Conservation (phyloP, 2,113 vertebrate species). For the Coturnix japonica region DNA sequence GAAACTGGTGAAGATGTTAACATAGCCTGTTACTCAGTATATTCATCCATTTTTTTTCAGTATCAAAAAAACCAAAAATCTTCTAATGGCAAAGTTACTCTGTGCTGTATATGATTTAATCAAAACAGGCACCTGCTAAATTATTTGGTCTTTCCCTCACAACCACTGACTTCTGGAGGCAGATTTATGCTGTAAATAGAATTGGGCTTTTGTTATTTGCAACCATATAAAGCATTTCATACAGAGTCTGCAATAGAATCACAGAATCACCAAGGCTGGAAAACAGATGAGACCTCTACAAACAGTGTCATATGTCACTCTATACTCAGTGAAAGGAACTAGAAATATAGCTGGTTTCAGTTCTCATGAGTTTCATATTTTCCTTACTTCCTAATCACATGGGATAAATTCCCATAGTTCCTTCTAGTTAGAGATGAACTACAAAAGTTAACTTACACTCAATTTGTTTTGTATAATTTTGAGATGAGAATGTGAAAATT, state of each 20-base stretch:
- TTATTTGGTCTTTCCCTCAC: not conserved
- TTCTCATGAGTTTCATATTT: conserved; percentile 12
- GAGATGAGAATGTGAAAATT: not conserved
- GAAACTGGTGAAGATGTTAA: not conserved
- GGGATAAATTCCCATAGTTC: not conserved
- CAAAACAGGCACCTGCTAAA: not conserved
- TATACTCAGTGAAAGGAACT: not conserved
- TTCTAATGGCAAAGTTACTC: not conserved
- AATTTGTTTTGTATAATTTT: not conserved
- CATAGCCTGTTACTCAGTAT: not conserved
- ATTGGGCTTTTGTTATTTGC: not conserved
- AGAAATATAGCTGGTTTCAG: conserved; percentile 1
- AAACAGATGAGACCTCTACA: not conserved
- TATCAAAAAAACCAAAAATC: not conserved
- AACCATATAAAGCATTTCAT: not conserved
- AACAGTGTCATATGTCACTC: conserved; percentile 13
- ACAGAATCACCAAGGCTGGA: no score
- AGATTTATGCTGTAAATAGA: not conserved
- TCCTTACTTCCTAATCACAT: conserved; percentile 14
- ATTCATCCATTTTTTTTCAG: not conserved
- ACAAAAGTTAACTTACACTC: not conserved
- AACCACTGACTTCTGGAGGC: not conserved
- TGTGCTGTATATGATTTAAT: not conserved
- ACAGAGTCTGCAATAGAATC: not conserved
- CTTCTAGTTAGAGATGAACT: conserved; percentile 3